Evolutionary conservation across 2,888 invertebrate genomes (phyloP), one percentile per base, ranked within the genome.

Genomic region (Phytoseiulus persimilis): DNA sequence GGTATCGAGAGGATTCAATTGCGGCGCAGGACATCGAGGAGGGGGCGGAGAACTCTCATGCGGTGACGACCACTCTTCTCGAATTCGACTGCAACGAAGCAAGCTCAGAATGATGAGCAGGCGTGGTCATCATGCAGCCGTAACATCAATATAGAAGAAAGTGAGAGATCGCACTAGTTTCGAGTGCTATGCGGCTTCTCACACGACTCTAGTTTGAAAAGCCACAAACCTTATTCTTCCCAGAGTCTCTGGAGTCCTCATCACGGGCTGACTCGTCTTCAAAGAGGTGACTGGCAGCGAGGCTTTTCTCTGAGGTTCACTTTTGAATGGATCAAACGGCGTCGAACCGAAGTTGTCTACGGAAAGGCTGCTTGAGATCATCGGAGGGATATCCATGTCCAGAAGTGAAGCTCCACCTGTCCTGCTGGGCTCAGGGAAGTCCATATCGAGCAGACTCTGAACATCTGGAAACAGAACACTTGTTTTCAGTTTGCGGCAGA

Each of bases 371-470:
- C 33, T 87, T 87, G 87, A 87, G 45, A 87, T 87, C 87, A 87
- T 31, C n/a, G 87, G 87, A n/a, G 87, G 87, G 33, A 87, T 87
- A 32, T 87, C 87, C 87, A 87, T 87, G 33, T 87, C 87, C 32
- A 87, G 31, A 6, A 87, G 45, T n/a, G 39, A 87, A 32, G 39
- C 87, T 87, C 33, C 87, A n/a, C 87, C 33, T 23, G 32, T 87
- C 11, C 33, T 3, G 11, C 32, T 45, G 18, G 87, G 87, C 32
- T 87, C 87, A 5, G 87, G 87, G 33, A 87, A 87, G 87, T 87
- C 87, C n/a, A 87, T 45, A 87, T 87, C 87, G 45, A 87, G 87
- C 87, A 87, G 31, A 87, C 87, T 87, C n/a, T 87, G 87, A n/a
- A 87, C 87, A 87, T 87, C 87, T 87, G 87, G 83, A 33, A 87